These are phyloP conservation scores for Cecropterus lyciades DNA, from an alignment of 1,140 invertebrate genomes.

Conservation along the genomic window DNA sequence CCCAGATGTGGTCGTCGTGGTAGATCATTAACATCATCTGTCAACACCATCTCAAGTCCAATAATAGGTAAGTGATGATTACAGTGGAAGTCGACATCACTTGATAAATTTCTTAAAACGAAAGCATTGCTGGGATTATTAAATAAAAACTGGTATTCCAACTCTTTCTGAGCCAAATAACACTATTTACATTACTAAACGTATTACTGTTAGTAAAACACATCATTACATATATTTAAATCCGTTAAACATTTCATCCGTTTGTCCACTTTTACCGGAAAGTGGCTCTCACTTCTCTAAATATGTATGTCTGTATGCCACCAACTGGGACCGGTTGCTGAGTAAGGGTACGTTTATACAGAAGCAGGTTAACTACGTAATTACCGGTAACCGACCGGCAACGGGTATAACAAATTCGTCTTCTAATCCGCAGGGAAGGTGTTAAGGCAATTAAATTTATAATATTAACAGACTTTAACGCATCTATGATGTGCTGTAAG, in stretches of 20 bases:
- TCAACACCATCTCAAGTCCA: no score
- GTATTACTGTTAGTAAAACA: background rate
- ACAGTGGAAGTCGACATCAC: no score
- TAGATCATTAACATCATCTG: no score
- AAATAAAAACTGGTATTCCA: background rate
- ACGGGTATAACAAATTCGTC: no score
- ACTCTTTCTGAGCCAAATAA: background rate
- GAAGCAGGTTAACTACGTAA: background rate
- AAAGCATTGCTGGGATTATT: background rate
- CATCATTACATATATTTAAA: constrained; percentile 27
- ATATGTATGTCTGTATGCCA: constrained; percentile 23
- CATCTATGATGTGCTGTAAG: no score
- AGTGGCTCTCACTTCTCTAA: constrained; percentile 22
- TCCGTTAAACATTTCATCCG: constrained; percentile 10
- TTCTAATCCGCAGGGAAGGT: no score
- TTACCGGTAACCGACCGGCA: background rate
- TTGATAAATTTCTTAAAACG: background rate
- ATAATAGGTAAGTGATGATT: no score
- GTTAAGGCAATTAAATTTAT: no score
- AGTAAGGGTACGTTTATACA: constrained; percentile 10
- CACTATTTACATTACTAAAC: background rate
- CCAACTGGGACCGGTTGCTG: constrained; percentile 7
- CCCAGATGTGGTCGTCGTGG: no score
- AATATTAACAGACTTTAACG: no score
- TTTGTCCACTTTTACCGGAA: constrained; percentile 24